A percentile compares a stretch with the other conserved stretches of the same genome.
Evolutionary conservation across 2,113 vertebrate species (phyloP).

Genomic region (Myrmophylax atrothorax): DNA sequence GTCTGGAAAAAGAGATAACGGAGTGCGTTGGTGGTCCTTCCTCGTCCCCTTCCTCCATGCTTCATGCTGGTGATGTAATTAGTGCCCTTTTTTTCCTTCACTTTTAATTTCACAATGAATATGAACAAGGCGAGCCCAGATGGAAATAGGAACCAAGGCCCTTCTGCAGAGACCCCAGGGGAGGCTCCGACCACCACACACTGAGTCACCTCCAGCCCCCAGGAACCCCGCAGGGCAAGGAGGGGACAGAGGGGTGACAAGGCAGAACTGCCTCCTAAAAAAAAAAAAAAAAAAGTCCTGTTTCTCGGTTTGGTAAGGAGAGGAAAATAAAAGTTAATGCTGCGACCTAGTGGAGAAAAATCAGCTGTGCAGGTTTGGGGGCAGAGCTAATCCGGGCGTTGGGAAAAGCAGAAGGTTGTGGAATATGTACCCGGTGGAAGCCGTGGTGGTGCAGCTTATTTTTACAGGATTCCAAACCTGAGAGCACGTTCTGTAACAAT

Average conservation of each 20-base stretch:
- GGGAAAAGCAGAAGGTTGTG: not conserved
- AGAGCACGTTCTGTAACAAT: not conserved
- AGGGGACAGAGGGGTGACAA: not conserved
- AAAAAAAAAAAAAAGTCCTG: not conserved
- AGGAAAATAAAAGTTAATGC: conserved; percentile 19
- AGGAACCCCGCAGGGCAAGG: not conserved
- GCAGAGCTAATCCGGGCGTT: not conserved
- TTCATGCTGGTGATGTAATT: not conserved
- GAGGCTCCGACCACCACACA: not conserved
- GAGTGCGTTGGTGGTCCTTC: not conserved
- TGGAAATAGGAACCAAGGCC: not conserved
- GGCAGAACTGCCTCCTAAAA: not conserved
- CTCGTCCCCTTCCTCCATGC: not conserved
- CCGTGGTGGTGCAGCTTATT: not conserved
- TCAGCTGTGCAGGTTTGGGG: fast-evolving
- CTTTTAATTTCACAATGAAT: conserved; percentile 25
- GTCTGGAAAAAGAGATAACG: not conserved
- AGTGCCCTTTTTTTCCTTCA: not conserved
- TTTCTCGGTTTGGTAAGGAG: not conserved
- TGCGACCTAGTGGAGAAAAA: conserved; percentile 53
- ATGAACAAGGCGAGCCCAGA: not conserved
- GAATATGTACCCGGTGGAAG: not conserved
- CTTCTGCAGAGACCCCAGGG: not conserved
- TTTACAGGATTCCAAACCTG: not conserved
- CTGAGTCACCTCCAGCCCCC: not conserved